These are phyloP conservation scores for Athrips mouffetella DNA, from an alignment of 2,888 invertebrate species.

Conservation along the genomic window DNA sequence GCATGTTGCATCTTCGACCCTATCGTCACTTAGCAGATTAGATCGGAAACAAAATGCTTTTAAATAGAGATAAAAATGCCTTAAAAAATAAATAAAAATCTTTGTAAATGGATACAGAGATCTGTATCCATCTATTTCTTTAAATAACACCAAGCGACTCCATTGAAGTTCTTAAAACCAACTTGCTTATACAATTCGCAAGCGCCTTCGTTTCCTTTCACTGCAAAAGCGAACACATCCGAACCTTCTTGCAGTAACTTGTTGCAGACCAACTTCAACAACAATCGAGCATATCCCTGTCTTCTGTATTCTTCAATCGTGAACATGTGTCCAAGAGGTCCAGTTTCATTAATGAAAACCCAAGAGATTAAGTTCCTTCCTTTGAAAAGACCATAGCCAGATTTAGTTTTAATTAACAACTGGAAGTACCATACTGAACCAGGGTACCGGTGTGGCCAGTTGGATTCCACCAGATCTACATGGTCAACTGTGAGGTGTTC, in stretches of 20 bases:
- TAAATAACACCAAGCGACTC: conserved; percentile 36
- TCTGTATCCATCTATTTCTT: neutral
- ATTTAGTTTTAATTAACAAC: conserved; percentile 24
- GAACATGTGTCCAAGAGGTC: conserved; percentile 28
- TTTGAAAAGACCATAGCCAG: conserved; percentile 31
- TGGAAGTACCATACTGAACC: conserved; percentile 27
- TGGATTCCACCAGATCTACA: conserved; percentile 28
- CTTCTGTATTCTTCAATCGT: conserved; percentile 28
- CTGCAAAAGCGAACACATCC: conserved; percentile 40
- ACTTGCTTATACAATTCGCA: conserved; percentile 44
- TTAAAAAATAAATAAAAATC: too few species aligned
- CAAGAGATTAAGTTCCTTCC: conserved; percentile 27
- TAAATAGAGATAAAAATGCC: too few species aligned
- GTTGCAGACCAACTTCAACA: conserved; percentile 45
- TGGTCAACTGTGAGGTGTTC: conserved; percentile 29
- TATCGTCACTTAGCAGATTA: too few species aligned
- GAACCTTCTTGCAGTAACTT: conserved; percentile 35
- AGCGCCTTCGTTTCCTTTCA: conserved; percentile 39
- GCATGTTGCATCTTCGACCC: neutral
- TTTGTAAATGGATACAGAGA: too few species aligned
- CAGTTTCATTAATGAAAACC: conserved; percentile 32
- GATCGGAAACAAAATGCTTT: too few species aligned
- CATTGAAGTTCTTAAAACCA: conserved; percentile 30
- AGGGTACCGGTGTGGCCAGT: conserved; percentile 38
- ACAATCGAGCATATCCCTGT: conserved; percentile 44